These are phyloP conservation scores for Coelogynopora nodosa DNA, from an alignment of 2,888 invertebrate genomes.

Conservation along the genomic window DNA sequence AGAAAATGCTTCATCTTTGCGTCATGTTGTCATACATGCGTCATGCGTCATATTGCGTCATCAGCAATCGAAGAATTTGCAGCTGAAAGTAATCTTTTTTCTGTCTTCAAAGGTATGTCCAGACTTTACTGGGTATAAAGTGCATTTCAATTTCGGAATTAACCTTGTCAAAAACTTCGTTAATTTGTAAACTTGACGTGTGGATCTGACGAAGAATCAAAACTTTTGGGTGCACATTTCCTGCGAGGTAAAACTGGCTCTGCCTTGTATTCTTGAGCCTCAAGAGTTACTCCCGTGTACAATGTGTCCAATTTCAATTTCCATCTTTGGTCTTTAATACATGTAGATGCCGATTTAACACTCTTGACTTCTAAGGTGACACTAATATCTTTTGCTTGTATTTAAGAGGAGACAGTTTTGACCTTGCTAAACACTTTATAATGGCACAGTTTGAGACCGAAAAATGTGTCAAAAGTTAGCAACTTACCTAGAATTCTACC, in stretches of 20 bases:
- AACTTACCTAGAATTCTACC: no score
- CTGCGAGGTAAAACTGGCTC: not conserved
- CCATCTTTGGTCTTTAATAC: not conserved
- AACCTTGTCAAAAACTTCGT: not conserved
- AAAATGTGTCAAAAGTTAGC: no score
- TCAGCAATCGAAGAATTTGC: not conserved
- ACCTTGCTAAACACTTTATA: no score
- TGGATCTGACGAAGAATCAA: not conserved
- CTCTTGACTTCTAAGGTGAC: not conserved
- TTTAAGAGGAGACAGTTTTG: no score
- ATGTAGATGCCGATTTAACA: not conserved
- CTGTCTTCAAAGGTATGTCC: not conserved
- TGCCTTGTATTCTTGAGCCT: not conserved
- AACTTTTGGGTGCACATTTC: not conserved
- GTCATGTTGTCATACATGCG: no score
- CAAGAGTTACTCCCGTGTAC: not conserved
- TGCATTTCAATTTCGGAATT: not conserved
- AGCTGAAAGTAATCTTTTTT: not conserved
- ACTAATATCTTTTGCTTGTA: not conserved
- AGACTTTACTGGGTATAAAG: not conserved
- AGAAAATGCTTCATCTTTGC: not conserved
- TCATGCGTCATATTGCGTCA: not conserved
- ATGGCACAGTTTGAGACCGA: no score
- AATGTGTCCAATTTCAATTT: not conserved
- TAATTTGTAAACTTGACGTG: not conserved